These are phyloP conservation scores for Bhutanitis thaidina DNA, from an alignment of 2,888 invertebrate species.

Conservation along the genomic window DNA sequence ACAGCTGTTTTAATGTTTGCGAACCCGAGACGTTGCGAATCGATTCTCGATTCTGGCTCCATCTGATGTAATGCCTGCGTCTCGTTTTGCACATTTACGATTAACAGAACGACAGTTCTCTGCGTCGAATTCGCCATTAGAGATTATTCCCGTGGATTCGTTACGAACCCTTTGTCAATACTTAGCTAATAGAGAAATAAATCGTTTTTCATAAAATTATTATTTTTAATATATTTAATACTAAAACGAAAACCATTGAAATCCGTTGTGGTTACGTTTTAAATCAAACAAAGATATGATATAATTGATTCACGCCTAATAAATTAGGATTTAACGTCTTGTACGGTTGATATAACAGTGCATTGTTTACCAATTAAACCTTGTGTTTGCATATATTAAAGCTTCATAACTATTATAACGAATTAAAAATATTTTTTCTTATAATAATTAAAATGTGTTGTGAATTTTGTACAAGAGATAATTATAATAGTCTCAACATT, in stretches of 20 bases:
- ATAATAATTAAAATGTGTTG: too few species aligned
- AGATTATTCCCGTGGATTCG: neutral
- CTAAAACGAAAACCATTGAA: neutral
- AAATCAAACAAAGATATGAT: neutral
- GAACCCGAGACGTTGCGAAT: conserved; percentile 55
- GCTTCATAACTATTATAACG: too few species aligned
- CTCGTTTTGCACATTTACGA: conserved; percentile 8
- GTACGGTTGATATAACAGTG: too few species aligned
- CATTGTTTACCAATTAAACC: too few species aligned
- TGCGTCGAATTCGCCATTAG: too few species aligned
- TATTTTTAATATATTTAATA: neutral
- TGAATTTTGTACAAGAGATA: too few species aligned
- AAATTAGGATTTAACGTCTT: neutral
- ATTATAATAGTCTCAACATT: too few species aligned
- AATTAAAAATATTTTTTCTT: too few species aligned
- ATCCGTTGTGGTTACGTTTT: neutral
- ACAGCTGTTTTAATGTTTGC: conserved; percentile 76
- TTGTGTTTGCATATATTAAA: too few species aligned
- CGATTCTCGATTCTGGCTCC: conserved; percentile 62
- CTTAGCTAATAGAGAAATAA: neutral
- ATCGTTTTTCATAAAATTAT: neutral
- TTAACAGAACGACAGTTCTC: neutral
- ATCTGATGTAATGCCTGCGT: conserved; percentile 42
- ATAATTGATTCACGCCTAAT: neutral
- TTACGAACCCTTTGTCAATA: neutral